These are phyloP conservation scores for Sinocyclocheilus anophthalmus DNA, from an alignment of 2,113 vertebrate genomes.

Conservation along the genomic window DNA sequence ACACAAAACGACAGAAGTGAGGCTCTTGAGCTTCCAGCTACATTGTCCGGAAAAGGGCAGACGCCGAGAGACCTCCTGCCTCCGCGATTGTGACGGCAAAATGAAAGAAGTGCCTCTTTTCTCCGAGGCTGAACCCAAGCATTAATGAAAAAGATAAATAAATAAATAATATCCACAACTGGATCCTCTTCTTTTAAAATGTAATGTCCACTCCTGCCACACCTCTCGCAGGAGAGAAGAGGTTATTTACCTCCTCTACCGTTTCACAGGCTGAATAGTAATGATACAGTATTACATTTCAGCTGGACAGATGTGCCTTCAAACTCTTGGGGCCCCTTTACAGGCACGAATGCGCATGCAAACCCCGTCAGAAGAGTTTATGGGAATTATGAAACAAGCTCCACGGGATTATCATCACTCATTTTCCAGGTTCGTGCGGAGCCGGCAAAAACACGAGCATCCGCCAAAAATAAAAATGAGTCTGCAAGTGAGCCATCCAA, in stretches of 20 bases:
- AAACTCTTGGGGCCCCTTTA: constrained; percentile 20
- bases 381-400: constrained; percentile 39
- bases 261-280: constrained; percentile 60
- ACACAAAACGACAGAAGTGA: constrained; percentile 55
- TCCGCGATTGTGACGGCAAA: constrained; percentile 68
- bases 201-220: constrained; percentile 78
- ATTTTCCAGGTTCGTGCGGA: constrained; percentile 52
- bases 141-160: constrained; percentile 81
- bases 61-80: constrained; percentile 74
- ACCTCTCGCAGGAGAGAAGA: constrained; percentile 66
- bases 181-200: constrained; percentile 72
- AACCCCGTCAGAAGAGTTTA: constrained; percentile 36
- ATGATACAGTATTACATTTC: constrained; percentile 69
- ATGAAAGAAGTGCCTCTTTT: constrained; percentile 78
- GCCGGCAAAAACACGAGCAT: constrained; percentile 52
- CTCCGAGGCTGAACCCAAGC: constrained; percentile 74
- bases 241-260: constrained; percentile 62
- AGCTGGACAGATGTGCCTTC: constrained; percentile 62
- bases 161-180: constrained; percentile 67
- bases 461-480: constrained; percentile 54
- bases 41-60: constrained; percentile 76
- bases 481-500: constrained; percentile 54
- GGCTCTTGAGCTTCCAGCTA: constrained; percentile 72
- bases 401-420: constrained; percentile 47
- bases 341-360: neutral